These are phyloP conservation scores for Lepus oiostolus DNA, from an alignment of 2,797 vertebrate species.

Conservation along the genomic window DNA sequence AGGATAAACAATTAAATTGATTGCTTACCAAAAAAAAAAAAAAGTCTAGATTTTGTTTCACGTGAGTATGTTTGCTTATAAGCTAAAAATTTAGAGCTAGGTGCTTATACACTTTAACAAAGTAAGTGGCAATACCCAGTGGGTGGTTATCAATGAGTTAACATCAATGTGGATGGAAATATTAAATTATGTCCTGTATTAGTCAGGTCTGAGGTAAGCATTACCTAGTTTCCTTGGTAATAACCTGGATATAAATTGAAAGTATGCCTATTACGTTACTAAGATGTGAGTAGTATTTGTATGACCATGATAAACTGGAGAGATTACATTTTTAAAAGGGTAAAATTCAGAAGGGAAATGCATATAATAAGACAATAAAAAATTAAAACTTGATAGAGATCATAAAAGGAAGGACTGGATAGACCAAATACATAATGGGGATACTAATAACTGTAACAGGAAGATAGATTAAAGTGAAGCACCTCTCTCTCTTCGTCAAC, in stretches of 20 bases:
- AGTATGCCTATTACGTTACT: slow-evolving; percentile 20
- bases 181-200: background rate
- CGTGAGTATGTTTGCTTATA: background rate
- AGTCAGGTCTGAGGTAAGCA: background rate
- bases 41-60: slow-evolving; percentile 53
- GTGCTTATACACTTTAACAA: background rate
- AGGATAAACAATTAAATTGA: slow-evolving; percentile 1
- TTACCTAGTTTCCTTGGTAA: slow-evolving; percentile 19
- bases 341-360: slow-evolving; percentile 46
- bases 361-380: background rate
- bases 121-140: background rate
- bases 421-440: background rate
- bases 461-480: background rate
- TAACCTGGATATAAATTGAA: slow-evolving; percentile 13
- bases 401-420: background rate
- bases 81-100: slow-evolving; percentile 39
- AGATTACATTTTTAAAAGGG: slow-evolving; percentile 49
- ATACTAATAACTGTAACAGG: background rate
- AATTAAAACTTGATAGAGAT: slow-evolving; percentile 2
- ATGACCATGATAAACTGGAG: slow-evolving; percentile 30
- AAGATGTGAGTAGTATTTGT: slow-evolving; percentile 35
- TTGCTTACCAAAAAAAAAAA: background rate
- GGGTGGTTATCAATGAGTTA: slow-evolving; percentile 19
- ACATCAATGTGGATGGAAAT: background rate
- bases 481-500: background rate